Base-by-base conservation (phyloP, 2,113 vertebrate genomes). In the Pipa parva region DNA sequence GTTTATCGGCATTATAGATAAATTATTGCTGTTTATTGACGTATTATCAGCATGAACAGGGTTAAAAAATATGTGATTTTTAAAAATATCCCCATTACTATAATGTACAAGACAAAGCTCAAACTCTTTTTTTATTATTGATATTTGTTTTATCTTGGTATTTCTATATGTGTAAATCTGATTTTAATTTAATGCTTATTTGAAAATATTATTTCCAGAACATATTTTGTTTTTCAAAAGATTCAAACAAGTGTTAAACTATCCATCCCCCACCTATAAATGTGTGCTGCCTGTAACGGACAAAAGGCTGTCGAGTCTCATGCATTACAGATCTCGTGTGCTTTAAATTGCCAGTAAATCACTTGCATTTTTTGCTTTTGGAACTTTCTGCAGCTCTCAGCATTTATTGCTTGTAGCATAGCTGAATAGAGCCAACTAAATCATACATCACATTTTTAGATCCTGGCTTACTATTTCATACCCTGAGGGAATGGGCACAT, bases 281-380 rank as follows among this genome's bases (percentile, higher is more conserved):
- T 83, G 87, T 83, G n/a, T 86, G 80, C 81, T 88, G 85, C 80
- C 81, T 71, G 74, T 88, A 84, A 87, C 75, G 76, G 78, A 78
- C 78, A 72, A 83, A 74, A 79, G 85, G 82, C 73, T 80, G 81
- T 76, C 73, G 75, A 79, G 82, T 73, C 71, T 84, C 80, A 85
- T 84, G 87, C 84, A 85, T 87, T 85, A 89, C 85, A 87, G 84
- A 89, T 86, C 83, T 85, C 79, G 56, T 83, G 80, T 79, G 80
- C 77, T 85, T 85, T 82, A 82, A 88, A 87, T 83, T 83, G 83
- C 83, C 78, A 83, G 85, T 88, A 90, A 90, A 91, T 90, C 85
- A 89, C 80, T 84, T 79, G 78, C 2, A 59, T 1, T 74, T 86
- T 83, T 87, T 84, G 77, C 84, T 80, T 81, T 81, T 79, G 75